Evolutionary conservation across 2,113 vertebrate genomes (phyloP).

Genomic region (Sphyrna mokarran): DNA sequence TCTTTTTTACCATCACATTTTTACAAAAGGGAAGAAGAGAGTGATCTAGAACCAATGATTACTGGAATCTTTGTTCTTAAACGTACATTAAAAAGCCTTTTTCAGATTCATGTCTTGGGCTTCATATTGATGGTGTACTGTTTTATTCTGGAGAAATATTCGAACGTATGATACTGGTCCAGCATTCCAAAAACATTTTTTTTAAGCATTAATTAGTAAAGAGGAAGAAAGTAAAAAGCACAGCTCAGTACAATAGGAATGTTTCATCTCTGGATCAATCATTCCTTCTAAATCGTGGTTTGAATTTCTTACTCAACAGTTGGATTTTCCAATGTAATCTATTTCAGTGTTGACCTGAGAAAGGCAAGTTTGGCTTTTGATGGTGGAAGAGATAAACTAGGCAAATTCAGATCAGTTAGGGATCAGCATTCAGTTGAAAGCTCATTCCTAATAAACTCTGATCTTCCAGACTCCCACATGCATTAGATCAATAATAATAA

Average conservation of each 20-base stretch:
- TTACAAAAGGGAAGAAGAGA: conserved; percentile 44
- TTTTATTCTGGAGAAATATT: conserved; percentile 54
- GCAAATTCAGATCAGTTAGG: background rate
- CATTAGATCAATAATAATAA: background rate
- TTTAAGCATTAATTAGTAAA: background rate
- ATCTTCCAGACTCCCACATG: background rate
- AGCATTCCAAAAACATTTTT: background rate
- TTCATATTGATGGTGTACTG: conserved; percentile 72
- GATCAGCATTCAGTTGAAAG: background rate
- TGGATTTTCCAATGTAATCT: background rate
- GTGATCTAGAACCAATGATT: conserved; percentile 85
- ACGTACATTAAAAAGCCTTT: conserved; percentile 99
- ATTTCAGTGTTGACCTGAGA: background rate
- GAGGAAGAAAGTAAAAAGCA: background rate
- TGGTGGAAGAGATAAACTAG: background rate
- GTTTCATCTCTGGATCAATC: background rate
- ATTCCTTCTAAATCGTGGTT: background rate
- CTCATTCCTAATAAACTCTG: background rate
- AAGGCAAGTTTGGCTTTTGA: background rate
- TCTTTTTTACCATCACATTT: background rate
- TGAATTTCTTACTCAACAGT: background rate
- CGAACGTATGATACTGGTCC: background rate
- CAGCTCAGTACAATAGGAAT: background rate
- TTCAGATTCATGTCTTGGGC: conserved; percentile 87
- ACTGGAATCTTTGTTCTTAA: conserved; percentile 91